Evolutionary conservation across 2,888 invertebrate genomes (phyloP).

Genomic region (Metalampra italica): DNA sequence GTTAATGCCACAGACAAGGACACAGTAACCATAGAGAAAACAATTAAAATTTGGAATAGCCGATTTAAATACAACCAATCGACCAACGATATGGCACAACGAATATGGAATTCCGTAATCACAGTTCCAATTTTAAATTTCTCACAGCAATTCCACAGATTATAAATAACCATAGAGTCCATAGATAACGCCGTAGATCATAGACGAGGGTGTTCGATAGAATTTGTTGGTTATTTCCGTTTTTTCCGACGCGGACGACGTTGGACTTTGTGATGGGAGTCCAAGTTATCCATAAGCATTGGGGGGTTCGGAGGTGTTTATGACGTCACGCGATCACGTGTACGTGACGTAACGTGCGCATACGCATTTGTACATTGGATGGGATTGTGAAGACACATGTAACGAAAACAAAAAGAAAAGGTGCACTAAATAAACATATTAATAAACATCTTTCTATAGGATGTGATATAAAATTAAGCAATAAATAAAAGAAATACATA

Average conservation of each 20-base stretch:
- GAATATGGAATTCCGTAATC: slow-evolving; percentile 45
- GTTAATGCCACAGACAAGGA: slow-evolving; percentile 35
- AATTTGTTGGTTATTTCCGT: slow-evolving; percentile 60
- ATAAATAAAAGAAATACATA: slow-evolving; percentile 13
- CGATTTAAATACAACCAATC: slow-evolving; percentile 7
- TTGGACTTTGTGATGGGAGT: slow-evolving; percentile 73
- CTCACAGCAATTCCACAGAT: slow-evolving; percentile 4
- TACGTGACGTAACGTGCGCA: slow-evolving; percentile 33
- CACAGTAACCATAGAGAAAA: slow-evolving; percentile 11
- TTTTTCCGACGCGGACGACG: slow-evolving; percentile 77
- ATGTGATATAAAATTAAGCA: slow-evolving; percentile 21
- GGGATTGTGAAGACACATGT: slow-evolving; percentile 76
- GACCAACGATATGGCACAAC: slow-evolving; percentile 13
- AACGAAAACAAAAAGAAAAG: slow-evolving; percentile 76
- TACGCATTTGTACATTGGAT: slow-evolving; percentile 56
- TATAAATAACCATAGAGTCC: slow-evolving; percentile 27
- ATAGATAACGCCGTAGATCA: slow-evolving; percentile 22
- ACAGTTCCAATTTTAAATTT: slow-evolving; percentile 56
- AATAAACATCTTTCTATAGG: slow-evolving; percentile 30
- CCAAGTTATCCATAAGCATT: slow-evolving; percentile 59
- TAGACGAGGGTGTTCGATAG: slow-evolving; percentile 1
- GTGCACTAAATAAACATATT: slow-evolving; percentile 76
- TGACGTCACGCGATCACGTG: too few species aligned
- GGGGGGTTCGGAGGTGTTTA: slow-evolving; percentile 24
- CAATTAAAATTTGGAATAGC: not conserved